phyloP scores from a whole-genome alignment of 2,113 vertebrate species.

The Podocnemis expansa region DNA sequence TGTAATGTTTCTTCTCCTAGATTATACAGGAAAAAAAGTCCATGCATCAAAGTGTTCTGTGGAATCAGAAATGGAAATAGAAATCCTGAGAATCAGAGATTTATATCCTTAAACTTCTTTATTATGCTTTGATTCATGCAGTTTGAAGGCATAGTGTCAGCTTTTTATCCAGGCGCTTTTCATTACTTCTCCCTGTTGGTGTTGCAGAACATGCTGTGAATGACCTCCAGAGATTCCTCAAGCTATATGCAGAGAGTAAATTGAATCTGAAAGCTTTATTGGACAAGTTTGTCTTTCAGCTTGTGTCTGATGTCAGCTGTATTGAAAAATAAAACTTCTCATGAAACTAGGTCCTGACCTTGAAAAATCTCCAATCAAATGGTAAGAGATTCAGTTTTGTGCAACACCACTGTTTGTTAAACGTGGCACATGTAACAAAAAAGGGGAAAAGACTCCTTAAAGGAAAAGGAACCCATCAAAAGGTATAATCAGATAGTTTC shows the following conservation, averaged over 20 bases:
- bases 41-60: slow-evolving; percentile 39
- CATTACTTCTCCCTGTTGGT: slow-evolving; percentile 83
- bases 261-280: slow-evolving; percentile 87
- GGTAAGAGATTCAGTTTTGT: slow-evolving; percentile 62
- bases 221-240: slow-evolving; percentile 82
- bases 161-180: slow-evolving; percentile 81
- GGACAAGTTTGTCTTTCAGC: slow-evolving; percentile 81
- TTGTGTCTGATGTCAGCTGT: slow-evolving; percentile 74
- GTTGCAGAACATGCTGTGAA: slow-evolving; percentile 76
- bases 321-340: slow-evolving; percentile 76
- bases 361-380: slow-evolving; percentile 74
- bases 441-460: slow-evolving; percentile 22
- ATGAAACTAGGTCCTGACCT: slow-evolving; percentile 77
- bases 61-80: slow-evolving; percentile 68
- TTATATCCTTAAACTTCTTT: slow-evolving; percentile 70
- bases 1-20: slow-evolving; percentile 60
- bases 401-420: slow-evolving; percentile 63
- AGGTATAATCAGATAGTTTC: slow-evolving; percentile 13
- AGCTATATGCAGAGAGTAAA: slow-evolving; percentile 79
- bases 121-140: slow-evolving; percentile 76
- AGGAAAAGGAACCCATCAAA: slow-evolving; percentile 24
- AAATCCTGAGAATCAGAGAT: slow-evolving; percentile 72
- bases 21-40: slow-evolving; percentile 64
- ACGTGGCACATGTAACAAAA: slow-evolving; percentile 12
- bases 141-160: slow-evolving; percentile 73